Conservation (phyloP, 2,888 invertebrate species). For the Ormyrus thymus region DNA sequence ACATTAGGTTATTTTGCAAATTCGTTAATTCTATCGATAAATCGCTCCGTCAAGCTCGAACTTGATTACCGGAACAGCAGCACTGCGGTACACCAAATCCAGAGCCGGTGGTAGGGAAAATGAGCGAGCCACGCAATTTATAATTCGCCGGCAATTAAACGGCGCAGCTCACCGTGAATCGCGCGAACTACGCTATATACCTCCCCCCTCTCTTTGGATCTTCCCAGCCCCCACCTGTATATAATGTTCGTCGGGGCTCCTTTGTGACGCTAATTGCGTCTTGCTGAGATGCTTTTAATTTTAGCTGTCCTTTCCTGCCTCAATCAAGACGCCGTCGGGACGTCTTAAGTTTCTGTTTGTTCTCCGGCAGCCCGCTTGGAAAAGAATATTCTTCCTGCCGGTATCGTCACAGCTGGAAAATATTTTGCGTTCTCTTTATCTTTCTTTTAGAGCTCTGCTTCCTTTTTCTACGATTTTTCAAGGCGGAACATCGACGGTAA, state of each 20-base stretch:
- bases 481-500: too few relatives aligned
- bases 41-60: too few relatives aligned
- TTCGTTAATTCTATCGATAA: too few relatives aligned
- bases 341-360: constrained; percentile 42
- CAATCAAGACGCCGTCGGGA: constrained; percentile 42
- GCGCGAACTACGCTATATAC: neutral
- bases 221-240: neutral
- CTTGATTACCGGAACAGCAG: neutral
- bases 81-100: too few relatives aligned
- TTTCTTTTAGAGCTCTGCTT: too few relatives aligned
- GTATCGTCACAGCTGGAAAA: neutral
- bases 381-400: too few relatives aligned
- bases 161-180: constrained; percentile 53
- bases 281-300: constrained; percentile 56
- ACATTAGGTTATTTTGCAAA: too few relatives aligned
- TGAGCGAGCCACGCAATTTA: constrained; percentile 59
- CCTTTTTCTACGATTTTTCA: too few relatives aligned
- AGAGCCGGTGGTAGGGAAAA: constrained; percentile 24
- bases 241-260: constrained; percentile 19
- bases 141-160: constrained; percentile 62
- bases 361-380: neutral
- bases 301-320: constrained; percentile 52
- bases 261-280: constrained; percentile 57
- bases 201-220: neutral
- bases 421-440: neutral